Conservation (phyloP, 2,888 invertebrate species). For the Seira sanloemensis region DNA sequence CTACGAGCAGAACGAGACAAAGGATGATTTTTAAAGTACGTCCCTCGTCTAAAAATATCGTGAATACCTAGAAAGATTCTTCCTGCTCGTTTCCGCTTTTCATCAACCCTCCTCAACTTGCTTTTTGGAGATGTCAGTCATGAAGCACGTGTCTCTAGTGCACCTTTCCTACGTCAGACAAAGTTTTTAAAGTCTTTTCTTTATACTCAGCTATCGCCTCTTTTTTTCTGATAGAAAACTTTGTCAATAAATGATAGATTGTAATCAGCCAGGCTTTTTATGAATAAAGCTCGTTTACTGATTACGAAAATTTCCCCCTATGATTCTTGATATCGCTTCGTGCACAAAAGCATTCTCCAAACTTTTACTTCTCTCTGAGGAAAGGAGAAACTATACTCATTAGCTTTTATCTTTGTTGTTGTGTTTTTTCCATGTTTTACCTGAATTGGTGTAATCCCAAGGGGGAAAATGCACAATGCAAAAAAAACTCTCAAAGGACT, state of each 20-base stretch:
- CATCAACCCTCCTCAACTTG: slow-evolving; percentile 36
- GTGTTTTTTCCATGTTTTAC: not conserved
- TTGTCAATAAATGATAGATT: not conserved
- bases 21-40: too few species aligned
- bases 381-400: slow-evolving; percentile 42
- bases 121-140: slow-evolving; percentile 32
- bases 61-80: too few species aligned
- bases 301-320: not conserved
- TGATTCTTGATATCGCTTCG: not conserved
- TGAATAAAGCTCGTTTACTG: not conserved
- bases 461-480: not conserved
- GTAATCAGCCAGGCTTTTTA: not conserved
- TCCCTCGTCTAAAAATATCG: too few species aligned
- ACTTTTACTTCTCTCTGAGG: not conserved
- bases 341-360: not conserved
- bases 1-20: too few species aligned
- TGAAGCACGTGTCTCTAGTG: slow-evolving; percentile 45
- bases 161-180: not conserved
- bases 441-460: not conserved
- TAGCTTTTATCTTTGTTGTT: slow-evolving; percentile 39
- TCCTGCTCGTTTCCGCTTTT: slow-evolving; percentile 42
- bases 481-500: not conserved
- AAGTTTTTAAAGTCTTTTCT: not conserved
- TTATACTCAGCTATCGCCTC: too few species aligned
- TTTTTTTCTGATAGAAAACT: not conserved